A percentile compares a stretch with the other conserved stretches of the same genome.
Evolutionary conservation across 2,113 vertebrate genomes (phyloP).

Genomic region (Phyllostomus discolor): DNA sequence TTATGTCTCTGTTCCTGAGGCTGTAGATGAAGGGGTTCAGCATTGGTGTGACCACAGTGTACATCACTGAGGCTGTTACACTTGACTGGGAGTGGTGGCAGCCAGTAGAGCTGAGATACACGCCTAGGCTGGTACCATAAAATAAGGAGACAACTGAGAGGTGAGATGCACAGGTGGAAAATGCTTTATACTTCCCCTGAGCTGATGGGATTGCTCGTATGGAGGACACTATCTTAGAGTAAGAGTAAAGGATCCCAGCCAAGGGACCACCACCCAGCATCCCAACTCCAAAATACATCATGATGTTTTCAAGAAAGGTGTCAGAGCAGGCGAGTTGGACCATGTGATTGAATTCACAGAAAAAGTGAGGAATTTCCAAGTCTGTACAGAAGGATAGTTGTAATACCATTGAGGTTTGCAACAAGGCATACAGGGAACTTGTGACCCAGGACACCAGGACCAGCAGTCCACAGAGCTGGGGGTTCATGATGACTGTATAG

Average conservation of each 20-base stretch:
- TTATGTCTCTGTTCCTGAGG: not conserved
- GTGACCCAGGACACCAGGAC: not conserved
- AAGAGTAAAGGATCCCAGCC: not conserved
- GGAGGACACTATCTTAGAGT: not conserved
- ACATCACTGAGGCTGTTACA: not conserved
- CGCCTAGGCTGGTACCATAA: not conserved
- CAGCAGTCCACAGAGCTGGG: not conserved
- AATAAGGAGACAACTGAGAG: conserved; percentile 18
- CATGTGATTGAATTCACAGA: conserved; percentile 17
- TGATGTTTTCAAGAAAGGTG: not conserved
- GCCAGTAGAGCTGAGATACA: conserved; percentile 20
- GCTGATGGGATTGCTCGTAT: not conserved
- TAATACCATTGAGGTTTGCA: not conserved
- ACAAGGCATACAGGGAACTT: not conserved
- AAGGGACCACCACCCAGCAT: not conserved
- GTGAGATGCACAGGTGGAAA: conserved; percentile 34
- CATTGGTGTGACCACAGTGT: not conserved
- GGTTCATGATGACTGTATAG: not conserved
- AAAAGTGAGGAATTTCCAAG: not conserved
- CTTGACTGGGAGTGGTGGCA: not conserved
- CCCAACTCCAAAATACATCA: not conserved
- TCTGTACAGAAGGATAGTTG: not conserved
- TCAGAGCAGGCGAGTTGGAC: not conserved
- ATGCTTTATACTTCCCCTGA: not conserved
- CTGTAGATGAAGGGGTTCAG: no score